Base-by-base conservation (phyloP, 1,140 invertebrate genomes). In the Drosophila nigromelanica region DNA sequence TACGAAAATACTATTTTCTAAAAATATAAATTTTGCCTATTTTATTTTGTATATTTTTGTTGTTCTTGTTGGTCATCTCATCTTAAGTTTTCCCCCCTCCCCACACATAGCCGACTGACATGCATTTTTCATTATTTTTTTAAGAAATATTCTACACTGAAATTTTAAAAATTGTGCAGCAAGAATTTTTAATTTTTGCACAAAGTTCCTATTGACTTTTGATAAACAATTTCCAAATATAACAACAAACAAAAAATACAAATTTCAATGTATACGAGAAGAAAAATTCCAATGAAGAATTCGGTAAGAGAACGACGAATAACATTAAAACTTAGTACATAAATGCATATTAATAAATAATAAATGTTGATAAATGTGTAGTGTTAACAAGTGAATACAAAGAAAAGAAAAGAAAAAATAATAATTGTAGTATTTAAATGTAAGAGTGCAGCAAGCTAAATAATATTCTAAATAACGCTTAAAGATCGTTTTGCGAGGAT, bases 291-390 rank as follows among this genome's bases (percentile, higher is more conserved):
- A 67, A 77, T 45, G 37, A 47, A 59, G 39, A 47, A 59, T 48
- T 55, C 45, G 64, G 15, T 27, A 40, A 56, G 21, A 68, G 18
- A 61, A 55, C 30, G 59, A 62, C 42, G 42, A 66, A 37, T 48
- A 71, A 18, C 1, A 18, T 18, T 18, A 18, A 18, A 67, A 60
- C 18, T 45, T 76, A 86, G 70, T 63, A 67, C 48, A 73, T 61
- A 68, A 69, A 86, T 63, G 78, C 51, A 66, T 69, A 83, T 56
- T 61, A 39, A 63, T 63, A 50, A 61, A 60, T 52, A 74, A 66
- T 89, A 83, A 89, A 89, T 89, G 83, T 89, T 89, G 83, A 83
- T 89, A 83, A 89, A 89, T 89, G 83, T 89, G 83, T 89, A 89
- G 83, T 89, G 76, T 89, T 89, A 89, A 89, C 37, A 24, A 79